Conservation (phyloP, 2,888 invertebrate species). For the Xestia sexstrigata region DNA sequence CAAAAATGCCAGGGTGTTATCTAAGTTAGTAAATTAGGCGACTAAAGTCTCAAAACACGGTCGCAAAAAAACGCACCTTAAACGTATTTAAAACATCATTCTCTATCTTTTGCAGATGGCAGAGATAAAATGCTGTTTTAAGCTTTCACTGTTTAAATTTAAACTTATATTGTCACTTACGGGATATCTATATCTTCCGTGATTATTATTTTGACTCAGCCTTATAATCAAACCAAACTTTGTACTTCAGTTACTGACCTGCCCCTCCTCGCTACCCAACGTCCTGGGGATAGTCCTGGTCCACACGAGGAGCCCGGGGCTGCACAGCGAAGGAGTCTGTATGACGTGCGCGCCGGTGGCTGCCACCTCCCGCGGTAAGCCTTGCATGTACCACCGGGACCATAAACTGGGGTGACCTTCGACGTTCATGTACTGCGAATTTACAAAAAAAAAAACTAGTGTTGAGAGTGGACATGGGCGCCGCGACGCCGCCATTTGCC, state of each 20-base stretch:
- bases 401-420: conserved; percentile 81
- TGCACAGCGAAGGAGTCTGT: conserved; percentile 60
- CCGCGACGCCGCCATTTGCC: no score
- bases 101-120: no score
- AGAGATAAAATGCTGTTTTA: no score
- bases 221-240: background rate
- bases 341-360: conserved; percentile 69
- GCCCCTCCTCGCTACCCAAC: conserved; percentile 62
- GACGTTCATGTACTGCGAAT: conserved; percentile 82
- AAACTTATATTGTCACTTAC: no score
- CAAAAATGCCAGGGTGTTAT: no score
- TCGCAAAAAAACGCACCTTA: no score
- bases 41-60: no score
- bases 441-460: background rate
- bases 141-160: no score
- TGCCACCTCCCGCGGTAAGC: conserved; percentile 70
- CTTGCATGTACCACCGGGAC: conserved; percentile 77
- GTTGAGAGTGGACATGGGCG: background rate
- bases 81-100: no score
- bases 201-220: no score
- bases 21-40: no score
- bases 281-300: conserved; percentile 66
- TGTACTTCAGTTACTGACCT: conserved; percentile 32
- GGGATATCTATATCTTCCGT: no score
- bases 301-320: conserved; percentile 77